Base-by-base conservation (phyloP, 2,113 vertebrate species). In the Nestor notabilis region DNA sequence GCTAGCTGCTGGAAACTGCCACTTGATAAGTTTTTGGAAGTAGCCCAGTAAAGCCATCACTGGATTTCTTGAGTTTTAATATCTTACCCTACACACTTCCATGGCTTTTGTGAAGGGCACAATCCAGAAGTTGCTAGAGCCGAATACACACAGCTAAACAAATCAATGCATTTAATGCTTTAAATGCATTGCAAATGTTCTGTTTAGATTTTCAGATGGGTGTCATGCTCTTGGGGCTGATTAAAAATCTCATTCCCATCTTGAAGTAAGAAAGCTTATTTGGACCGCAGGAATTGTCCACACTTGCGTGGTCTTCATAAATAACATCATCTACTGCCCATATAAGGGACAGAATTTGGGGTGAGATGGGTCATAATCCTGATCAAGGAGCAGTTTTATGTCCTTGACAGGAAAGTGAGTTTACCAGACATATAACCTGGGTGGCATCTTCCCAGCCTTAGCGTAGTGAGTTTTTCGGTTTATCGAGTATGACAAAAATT, bases 11-110 rank as follows among this genome's bases (percentile, higher is more conserved):
- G n/a, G n/a, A n/a, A n/a, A n/a, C n/a, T n/a, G n/a, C 94, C 97
- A 98, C 97, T 98, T 98, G 97, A 98, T 98, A 98, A 97, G 91
- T 97, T 98, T 95, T 98, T 98, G 98, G 98, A 98, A 97, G 66
- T 91, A 94, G 81, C 96, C 97, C 98, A 98, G 98, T 98, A 97
- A 97, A 98, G 89, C 97, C 95, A 97, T 98, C 97, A 97, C 94
- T 96, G 95, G 96, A 85, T 95, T 97, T 97, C 95, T 97, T 93
- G 87, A 85, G 92, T 97, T 98, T 97, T 97, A 97, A 83, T 98
- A 87, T 94, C 96, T 95, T 91, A 94, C 83, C 96, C 90, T 96
- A 16, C 89, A 88, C 93, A 88, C 93, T 97, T 91, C 25, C 91
- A 86, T 78, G 93, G 94, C 78, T 97, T 79, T 77, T 90, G 95